These are phyloP conservation scores for Cyphomyrmex costatus DNA, from an alignment of 1,140 invertebrate species.

Conservation along the genomic window DNA sequence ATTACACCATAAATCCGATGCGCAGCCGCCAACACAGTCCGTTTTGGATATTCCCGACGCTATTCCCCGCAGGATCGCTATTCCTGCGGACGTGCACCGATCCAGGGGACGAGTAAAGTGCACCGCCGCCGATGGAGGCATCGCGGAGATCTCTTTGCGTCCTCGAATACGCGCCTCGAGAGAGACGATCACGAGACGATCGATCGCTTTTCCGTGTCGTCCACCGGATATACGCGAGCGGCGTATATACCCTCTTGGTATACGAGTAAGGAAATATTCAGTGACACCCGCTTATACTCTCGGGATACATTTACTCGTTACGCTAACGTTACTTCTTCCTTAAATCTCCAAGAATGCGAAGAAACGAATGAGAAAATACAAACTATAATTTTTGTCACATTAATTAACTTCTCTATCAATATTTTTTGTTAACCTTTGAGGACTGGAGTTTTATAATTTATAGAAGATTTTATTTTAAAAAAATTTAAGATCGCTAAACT, in stretches of 20 bases:
- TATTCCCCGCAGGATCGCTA: slow-evolving; percentile 32
- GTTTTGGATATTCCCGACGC: slow-evolving; percentile 36
- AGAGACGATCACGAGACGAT: slow-evolving; percentile 55
- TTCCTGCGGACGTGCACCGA: slow-evolving; percentile 41
- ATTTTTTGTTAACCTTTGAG: too few species aligned
- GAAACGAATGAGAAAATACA: background rate
- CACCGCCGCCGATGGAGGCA: slow-evolving; percentile 13
- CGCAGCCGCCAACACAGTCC: slow-evolving; percentile 40
- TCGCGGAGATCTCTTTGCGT: slow-evolving; percentile 55
- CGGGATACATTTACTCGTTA: slow-evolving; percentile 26
- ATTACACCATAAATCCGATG: slow-evolving; percentile 75
- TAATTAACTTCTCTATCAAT: background rate
- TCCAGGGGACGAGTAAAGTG: slow-evolving; percentile 27
- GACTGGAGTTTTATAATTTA: too few species aligned
- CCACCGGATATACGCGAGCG: slow-evolving; percentile 40
- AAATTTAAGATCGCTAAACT: too few species aligned
- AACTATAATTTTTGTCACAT: slow-evolving; percentile 1
- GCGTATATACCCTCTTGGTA: slow-evolving; percentile 23
- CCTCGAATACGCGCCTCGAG: slow-evolving; percentile 51
- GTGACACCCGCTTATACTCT: slow-evolving; percentile 30
- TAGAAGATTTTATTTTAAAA: too few species aligned
- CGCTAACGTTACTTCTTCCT: background rate
- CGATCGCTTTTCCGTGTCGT: slow-evolving; percentile 49
- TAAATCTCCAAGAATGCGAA: background rate
- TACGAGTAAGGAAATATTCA: slow-evolving; percentile 43